Conservation (phyloP, 2,113 vertebrate species). For the Leptocoma aspasia region DNA sequence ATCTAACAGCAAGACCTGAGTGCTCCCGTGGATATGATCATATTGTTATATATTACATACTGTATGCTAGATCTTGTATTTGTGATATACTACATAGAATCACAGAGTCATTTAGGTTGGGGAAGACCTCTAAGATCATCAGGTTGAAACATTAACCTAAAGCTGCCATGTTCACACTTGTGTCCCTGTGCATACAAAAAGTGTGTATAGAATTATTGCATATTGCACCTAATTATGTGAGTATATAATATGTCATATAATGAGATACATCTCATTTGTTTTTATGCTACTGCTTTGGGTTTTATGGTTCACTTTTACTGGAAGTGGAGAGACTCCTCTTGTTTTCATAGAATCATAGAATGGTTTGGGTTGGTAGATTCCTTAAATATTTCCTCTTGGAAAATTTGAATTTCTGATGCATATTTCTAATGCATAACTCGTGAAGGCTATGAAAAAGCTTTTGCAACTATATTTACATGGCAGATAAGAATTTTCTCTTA, state of each 20-base stretch:
- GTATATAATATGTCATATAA: not conserved
- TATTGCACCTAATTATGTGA: not conserved
- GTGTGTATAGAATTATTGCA: not conserved
- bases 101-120: not conserved
- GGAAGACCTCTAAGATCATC: not conserved
- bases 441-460: not conserved
- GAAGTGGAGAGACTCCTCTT: not conserved
- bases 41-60: fast-evolving
- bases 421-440: not conserved
- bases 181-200: not conserved
- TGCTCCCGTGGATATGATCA: not conserved
- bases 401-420: conserved; percentile 1
- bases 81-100: not conserved
- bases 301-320: not conserved
- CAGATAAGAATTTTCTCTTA: not conserved
- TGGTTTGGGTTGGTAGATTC: not conserved
- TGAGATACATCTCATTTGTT: not conserved
- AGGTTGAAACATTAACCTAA: not conserved
- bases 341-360: not conserved
- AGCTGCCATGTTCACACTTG: not conserved
- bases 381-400: not conserved
- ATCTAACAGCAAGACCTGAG: not conserved
- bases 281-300: not conserved
- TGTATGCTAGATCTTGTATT: not conserved
- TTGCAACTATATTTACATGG: not conserved